These are phyloP conservation scores for Ephydatia muelleri DNA, from an alignment of 37 sponge, comb jelly and placozoan genomes.

Conservation along the genomic window DNA sequence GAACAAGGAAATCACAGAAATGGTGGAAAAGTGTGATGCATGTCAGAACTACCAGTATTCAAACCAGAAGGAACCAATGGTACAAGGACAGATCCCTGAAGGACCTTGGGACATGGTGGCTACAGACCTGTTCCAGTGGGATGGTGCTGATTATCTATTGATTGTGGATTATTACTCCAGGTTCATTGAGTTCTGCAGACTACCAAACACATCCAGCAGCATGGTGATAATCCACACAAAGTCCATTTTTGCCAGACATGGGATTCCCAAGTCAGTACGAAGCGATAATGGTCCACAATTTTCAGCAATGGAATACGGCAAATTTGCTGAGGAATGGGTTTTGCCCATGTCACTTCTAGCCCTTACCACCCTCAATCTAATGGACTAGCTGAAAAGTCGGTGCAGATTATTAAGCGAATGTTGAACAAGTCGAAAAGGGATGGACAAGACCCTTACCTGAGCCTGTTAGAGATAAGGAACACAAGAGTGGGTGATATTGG, in stretches of 20 bases:
- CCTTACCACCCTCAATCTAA: constrained; percentile 5
- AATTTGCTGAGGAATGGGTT: neutral
- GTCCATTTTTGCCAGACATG: constrained; percentile 12
- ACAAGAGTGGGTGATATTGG: constrained; percentile 1
- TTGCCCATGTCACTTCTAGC: neutral
- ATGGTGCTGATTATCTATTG: neutral
- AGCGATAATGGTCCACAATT: constrained; percentile 3
- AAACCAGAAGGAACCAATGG: constrained; percentile 9
- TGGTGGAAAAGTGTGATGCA: neutral
- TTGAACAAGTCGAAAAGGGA: constrained; percentile 1
- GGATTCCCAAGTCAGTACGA: neutral
- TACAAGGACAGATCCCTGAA: neutral
- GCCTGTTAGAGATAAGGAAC: neutral
- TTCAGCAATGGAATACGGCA: constrained; percentile 1
- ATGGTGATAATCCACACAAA: constrained; percentile 13
- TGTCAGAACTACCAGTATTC: neutral
- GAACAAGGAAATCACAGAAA: neutral
- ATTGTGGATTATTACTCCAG: constrained; percentile 11
- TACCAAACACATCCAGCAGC: constrained; percentile 3
- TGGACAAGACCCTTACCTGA: neutral
- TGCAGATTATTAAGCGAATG: constrained; percentile 5
- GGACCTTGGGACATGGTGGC: constrained; percentile 19
- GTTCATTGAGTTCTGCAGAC: neutral
- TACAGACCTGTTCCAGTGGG: constrained; percentile 7
- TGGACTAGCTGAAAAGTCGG: constrained; percentile 8